Percentiles rank a stretch among this genome's conserved stretches.
phyloP scores from a whole-genome alignment of 1,140 invertebrate species.

The Conopomorpha cramerella region DNA sequence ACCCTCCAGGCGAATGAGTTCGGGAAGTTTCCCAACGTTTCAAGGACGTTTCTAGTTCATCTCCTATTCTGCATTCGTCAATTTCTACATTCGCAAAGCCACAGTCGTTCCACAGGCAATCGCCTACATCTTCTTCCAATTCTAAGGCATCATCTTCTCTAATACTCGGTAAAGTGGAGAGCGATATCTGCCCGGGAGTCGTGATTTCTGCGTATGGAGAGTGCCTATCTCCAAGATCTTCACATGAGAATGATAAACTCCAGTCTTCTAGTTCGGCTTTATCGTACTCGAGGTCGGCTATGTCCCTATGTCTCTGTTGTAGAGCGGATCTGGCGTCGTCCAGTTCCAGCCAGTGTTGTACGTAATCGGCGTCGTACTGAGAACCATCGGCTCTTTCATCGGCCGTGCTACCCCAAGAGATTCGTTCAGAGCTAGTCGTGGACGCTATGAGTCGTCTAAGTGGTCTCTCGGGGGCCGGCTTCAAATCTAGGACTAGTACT shows the following conservation, averaged over 20 bases:
- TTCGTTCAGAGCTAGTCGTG: slow-evolving; percentile 52
- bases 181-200: slow-evolving; percentile 63
- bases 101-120: slow-evolving; percentile 72
- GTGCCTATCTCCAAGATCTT: slow-evolving; percentile 65
- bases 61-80: slow-evolving; percentile 43
- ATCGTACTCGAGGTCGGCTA: slow-evolving; percentile 74
- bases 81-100: slow-evolving; percentile 50
- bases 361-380: slow-evolving; percentile 73
- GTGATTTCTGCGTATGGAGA: slow-evolving; percentile 51
- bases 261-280: slow-evolving; percentile 78
- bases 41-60: slow-evolving; percentile 37
- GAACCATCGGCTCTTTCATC: slow-evolving; percentile 64
- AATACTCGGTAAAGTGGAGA: slow-evolving; percentile 70
- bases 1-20: slow-evolving; percentile 65
- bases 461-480: slow-evolving; percentile 46
- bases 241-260: slow-evolving; percentile 73
- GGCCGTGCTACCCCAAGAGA: slow-evolving; percentile 61
- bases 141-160: slow-evolving; percentile 73
- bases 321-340: slow-evolving; percentile 70
- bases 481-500: slow-evolving; percentile 61
- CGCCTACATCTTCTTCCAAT: slow-evolving; percentile 73
- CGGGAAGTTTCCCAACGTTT: slow-evolving; percentile 58
- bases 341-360: slow-evolving; percentile 74
- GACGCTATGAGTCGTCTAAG: slow-evolving; percentile 39
- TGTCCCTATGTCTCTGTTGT: slow-evolving; percentile 69